Base-by-base conservation (phyloP, 64 coral and sea anemone species). In the Pachyseris speciosa region DNA sequence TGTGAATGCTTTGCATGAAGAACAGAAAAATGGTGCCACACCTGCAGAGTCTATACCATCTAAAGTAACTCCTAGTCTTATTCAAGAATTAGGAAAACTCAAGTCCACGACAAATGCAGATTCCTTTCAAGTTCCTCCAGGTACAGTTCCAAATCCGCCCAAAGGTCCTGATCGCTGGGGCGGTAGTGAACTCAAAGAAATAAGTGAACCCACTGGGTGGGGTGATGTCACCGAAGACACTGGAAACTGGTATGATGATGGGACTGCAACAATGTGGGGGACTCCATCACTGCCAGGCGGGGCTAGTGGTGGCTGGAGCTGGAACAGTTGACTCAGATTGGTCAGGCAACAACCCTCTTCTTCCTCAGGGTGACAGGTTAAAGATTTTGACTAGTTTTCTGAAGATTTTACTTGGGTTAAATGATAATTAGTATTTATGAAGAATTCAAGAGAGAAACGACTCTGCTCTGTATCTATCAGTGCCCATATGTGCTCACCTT, bases 41-140 rank as follows among this genome's bases (percentile, higher is more conserved):
- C 15, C 28, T 10, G 8, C 37, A 17, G 60, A 33, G 25, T 10
- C 26, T 39, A 67, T 32, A 20, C n/a, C 28, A 41, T 30, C 42
- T 3, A 97, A 94, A 80, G 57, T 90, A 17, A 97, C 91, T 22
- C 91, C 95, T 9, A 89, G 86, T 25, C 78, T 66, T 38, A 92
- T 97, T 25, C 95, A 97, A 37, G 79, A 80, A 63, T 34, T 93
- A 30, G 89, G 95, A 40, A 97, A 86, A 75, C 90, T 97, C 30
- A 97, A 97, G 61, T 97, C 95, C 45, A 97, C 95, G 9, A 47
- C 64, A 59, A 97, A 97, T 81, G 95, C 95, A 10, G 91, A 97
- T 48, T 72, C 75, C 9, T 7, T 45, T 11, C 64, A 86, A 42
- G 24, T 67, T 10, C 75, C 86, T 31, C 79, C 79, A 19, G 95